phyloP scores from a whole-genome alignment of 1,140 invertebrate genomes.

The Akabosia matsudoensis region DNA sequence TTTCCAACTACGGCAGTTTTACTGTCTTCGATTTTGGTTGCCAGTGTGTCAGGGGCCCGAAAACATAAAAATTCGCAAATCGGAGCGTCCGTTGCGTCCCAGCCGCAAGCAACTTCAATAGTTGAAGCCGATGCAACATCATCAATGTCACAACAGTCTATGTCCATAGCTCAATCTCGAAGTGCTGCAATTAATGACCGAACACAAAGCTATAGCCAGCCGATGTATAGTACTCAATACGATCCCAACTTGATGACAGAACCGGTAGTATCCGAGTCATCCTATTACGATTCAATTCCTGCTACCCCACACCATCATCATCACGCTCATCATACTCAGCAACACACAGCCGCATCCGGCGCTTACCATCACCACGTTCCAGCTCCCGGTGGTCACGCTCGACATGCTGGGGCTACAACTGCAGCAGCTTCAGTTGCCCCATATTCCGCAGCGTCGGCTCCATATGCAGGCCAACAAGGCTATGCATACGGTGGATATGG shows the following conservation, averaged over 20 bases:
- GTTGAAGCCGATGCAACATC: neutral
- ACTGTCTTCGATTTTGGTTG: neutral
- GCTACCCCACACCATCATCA: neutral
- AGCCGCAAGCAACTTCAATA: neutral
- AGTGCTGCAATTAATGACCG: neutral
- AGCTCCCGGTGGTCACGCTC: neutral
- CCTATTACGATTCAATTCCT: neutral
- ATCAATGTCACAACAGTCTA: neutral
- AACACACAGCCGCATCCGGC: neutral
- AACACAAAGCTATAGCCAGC: neutral
- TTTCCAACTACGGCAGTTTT: neutral
- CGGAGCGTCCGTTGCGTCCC: neutral
- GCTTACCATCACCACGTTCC: conserved; percentile 9
- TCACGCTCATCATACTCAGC: neutral
- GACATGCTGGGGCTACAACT: neutral
- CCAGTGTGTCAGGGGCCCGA: neutral
- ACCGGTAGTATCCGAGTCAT: neutral
- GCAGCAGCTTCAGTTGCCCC: neutral
- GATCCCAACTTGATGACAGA: neutral
- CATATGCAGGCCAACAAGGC: neutral
- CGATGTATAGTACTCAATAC: neutral
- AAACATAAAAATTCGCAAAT: neutral
- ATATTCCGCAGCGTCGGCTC: neutral
- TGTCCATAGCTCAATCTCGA: neutral
- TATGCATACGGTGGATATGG: neutral